These are phyloP conservation scores for Palaemon carinicauda DNA, from an alignment of 1,140 invertebrate genomes.

Conservation along the genomic window DNA sequence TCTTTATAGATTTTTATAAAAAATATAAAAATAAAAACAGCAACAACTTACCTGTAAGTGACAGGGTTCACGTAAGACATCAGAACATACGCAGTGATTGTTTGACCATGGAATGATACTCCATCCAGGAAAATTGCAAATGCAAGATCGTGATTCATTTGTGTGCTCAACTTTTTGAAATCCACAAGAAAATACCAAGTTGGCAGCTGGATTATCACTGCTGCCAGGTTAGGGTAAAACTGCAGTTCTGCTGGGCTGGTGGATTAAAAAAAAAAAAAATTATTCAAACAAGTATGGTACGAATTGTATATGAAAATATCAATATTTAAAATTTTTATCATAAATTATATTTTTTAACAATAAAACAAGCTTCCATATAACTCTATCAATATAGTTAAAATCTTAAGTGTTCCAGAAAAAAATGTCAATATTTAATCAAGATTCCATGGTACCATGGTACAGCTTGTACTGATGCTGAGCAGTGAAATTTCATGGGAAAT, in stretches of 20 bases:
- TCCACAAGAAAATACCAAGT: conserved; percentile 77
- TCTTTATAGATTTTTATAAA: too few relatives aligned
- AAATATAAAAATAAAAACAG: neutral
- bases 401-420: too few relatives aligned
- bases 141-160: conserved; percentile 69
- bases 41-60: conserved; percentile 77
- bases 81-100: conserved; percentile 84
- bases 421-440: too few relatives aligned
- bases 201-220: conserved; percentile 82
- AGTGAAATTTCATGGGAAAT: too few relatives aligned
- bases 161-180: conserved; percentile 65
- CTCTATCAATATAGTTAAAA: too few relatives aligned
- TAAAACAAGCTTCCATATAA: too few relatives aligned
- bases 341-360: too few relatives aligned
- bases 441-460: too few relatives aligned
- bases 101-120: conserved; percentile 87
- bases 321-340: neutral
- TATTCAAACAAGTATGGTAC: conserved; percentile 45
- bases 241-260: conserved; percentile 83
- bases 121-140: conserved; percentile 78
- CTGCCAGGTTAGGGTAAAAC: conserved; percentile 84
- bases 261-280: conserved; percentile 43
- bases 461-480: too few relatives aligned
- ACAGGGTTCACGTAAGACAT: conserved; percentile 88
- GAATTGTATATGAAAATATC: neutral